phyloP scores from a whole-genome alignment of 2,797 vertebrate species.

The Australoheros facetus region DNA sequence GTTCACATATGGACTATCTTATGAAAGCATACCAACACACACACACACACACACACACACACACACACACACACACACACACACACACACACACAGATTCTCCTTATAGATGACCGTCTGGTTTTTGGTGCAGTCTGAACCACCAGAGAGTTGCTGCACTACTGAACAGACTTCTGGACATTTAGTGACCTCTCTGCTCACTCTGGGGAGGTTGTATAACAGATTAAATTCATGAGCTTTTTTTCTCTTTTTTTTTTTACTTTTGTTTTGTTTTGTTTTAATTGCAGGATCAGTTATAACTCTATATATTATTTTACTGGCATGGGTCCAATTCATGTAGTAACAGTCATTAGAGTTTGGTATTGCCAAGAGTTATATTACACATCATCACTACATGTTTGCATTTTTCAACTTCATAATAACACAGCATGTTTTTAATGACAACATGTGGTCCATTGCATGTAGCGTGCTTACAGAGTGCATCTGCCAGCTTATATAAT shows the following conservation, averaged over 20 bases:
- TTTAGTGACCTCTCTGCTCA: slow-evolving; percentile 42
- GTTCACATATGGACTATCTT: slow-evolving; percentile 19
- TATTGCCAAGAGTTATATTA: background rate
- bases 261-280: background rate
- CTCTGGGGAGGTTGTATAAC: slow-evolving; percentile 18
- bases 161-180: slow-evolving; percentile 45
- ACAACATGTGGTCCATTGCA: background rate
- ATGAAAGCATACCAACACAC: background rate
- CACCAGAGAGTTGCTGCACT: slow-evolving; percentile 44
- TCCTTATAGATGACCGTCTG: slow-evolving; percentile 38
- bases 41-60: too few relatives aligned
- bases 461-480: background rate
- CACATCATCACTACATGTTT: background rate
- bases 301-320: background rate
- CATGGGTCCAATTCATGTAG: background rate
- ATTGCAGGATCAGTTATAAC: background rate
- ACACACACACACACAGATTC: background rate
- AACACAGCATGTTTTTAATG: background rate
- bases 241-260: background rate
- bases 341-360: background rate
- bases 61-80: too few relatives aligned
- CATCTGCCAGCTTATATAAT: background rate
- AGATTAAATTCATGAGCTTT: slow-evolving; percentile 30
- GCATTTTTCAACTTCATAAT: background rate
- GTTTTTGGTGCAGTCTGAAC: slow-evolving; percentile 37